phyloP scores from a whole-genome alignment of 1,140 invertebrate genomes.

The Berghia stephanieae region DNA sequence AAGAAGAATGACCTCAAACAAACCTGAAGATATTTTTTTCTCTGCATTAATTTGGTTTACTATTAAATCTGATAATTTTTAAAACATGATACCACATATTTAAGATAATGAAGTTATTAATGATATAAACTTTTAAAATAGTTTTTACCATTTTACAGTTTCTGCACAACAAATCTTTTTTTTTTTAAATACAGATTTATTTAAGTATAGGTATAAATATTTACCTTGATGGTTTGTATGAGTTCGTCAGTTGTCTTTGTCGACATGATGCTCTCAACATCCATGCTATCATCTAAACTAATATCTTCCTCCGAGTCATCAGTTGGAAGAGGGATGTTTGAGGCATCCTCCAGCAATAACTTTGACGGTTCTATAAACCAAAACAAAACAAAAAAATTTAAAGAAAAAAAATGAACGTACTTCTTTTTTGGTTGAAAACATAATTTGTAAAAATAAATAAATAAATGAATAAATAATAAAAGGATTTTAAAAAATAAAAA shows the following conservation, averaged over 20 bases:
- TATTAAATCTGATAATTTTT: too few relatives aligned
- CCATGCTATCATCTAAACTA: too few relatives aligned
- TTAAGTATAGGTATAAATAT: too few relatives aligned
- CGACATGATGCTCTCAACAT: neutral
- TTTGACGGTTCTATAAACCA: neutral
- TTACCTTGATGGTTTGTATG: too few relatives aligned
- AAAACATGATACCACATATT: too few relatives aligned
- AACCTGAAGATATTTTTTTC: too few relatives aligned
- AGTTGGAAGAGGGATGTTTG: neutral
- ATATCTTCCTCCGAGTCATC: neutral
- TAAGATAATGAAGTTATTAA: neutral
- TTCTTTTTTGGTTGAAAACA: too few relatives aligned
- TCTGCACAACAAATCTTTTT: constrained; percentile 17
- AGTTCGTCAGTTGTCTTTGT: neutral
- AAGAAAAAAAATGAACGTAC: neutral
- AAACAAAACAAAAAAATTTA: neutral
- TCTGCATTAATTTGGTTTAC: too few relatives aligned
- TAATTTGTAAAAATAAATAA: too few relatives aligned
- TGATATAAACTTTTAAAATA: neutral
- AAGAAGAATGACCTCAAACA: too few relatives aligned
- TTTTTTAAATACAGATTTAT: neutral
- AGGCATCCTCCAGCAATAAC: neutral
- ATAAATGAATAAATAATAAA: too few relatives aligned
- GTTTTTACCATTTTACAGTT: neutral
- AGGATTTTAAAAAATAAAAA: too few relatives aligned